phyloP scores from a whole-genome alignment of 1,140 invertebrate genomes.

The Zaprionus taronus region DNA sequence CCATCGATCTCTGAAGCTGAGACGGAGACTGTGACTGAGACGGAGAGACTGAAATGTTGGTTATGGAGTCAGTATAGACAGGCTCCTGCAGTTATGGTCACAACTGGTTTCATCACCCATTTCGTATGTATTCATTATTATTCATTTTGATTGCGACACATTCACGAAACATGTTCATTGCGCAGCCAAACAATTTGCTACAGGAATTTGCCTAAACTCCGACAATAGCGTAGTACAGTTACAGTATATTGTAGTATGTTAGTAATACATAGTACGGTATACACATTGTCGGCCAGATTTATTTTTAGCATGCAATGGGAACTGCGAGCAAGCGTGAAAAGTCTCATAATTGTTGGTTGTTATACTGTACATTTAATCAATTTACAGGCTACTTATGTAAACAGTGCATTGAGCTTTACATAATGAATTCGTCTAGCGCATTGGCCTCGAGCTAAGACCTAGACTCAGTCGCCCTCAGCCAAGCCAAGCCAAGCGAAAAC shows the following conservation, averaged over 20 bases:
- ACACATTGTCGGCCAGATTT: not conserved
- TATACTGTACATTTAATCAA: conserved; percentile 59
- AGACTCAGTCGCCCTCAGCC: conserved; percentile 42
- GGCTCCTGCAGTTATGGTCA: conserved; percentile 65
- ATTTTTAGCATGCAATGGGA: conserved; percentile 37
- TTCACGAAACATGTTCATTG: conserved; percentile 67
- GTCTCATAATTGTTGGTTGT: conserved; percentile 64
- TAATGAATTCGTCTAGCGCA: conserved; percentile 62
- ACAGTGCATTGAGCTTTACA: conserved; percentile 58
- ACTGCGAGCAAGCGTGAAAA: conserved; percentile 65
- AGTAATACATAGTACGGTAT: not conserved
- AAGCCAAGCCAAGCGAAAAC: conserved; percentile 7
- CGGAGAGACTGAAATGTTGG: not conserved
- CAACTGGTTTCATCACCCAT: conserved; percentile 76
- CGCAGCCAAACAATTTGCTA: conserved; percentile 50
- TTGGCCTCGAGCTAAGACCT: conserved; percentile 43
- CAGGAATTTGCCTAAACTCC: conserved; percentile 45
- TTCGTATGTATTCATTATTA: conserved; percentile 74
- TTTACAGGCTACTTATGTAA: conserved; percentile 73
- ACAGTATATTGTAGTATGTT: not conserved
- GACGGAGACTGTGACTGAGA: not conserved
- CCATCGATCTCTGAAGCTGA: conserved; percentile 55
- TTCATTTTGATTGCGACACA: conserved; percentile 80
- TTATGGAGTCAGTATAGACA: not conserved
- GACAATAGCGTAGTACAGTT: conserved; percentile 40